Evolutionary conservation across 2,113 vertebrate genomes (phyloP).

Genomic region (Phrynocephalus versicolor): DNA sequence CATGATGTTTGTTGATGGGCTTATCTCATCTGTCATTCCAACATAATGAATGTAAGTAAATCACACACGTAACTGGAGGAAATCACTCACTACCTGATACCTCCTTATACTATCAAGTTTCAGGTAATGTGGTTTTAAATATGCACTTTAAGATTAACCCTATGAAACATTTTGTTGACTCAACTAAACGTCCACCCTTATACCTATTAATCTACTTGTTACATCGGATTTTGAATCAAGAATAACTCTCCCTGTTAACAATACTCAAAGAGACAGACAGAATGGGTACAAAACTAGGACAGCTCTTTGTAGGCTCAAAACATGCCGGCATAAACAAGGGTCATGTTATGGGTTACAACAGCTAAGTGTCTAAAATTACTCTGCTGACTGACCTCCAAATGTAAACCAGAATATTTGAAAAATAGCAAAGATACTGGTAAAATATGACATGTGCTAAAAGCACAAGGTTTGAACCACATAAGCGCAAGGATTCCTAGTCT

Average conservation of each 20-base stretch:
- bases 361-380: constrained; percentile 23
- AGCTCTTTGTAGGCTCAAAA: constrained; percentile 50
- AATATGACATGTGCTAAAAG: constrained; percentile 23
- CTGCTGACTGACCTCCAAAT: too few relatives aligned
- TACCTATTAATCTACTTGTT: constrained; percentile 18
- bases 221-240: constrained; percentile 37
- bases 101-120: constrained; percentile 42
- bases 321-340: constrained; percentile 3
- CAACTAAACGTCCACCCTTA: not conserved
- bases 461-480: constrained; percentile 44
- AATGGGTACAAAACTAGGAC: constrained; percentile 19
- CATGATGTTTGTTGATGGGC: constrained; percentile 21
- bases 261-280: constrained; percentile 48
- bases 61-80: constrained; percentile 54
- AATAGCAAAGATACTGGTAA: constrained; percentile 34
- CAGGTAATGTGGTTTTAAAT: constrained; percentile 31
- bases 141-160: constrained; percentile 41
- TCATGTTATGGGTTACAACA: constrained; percentile 10
- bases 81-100: constrained; percentile 49
- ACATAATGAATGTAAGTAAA: constrained; percentile 61
- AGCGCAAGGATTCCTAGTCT: constrained; percentile 48
- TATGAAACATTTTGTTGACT: constrained; percentile 16
- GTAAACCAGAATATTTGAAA: constrained; percentile 35
- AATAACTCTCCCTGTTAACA: constrained; percentile 47
- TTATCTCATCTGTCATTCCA: constrained; percentile 44